Conservation (phyloP, 2,113 vertebrate species). For the Neolamprologus brichardi region DNA sequence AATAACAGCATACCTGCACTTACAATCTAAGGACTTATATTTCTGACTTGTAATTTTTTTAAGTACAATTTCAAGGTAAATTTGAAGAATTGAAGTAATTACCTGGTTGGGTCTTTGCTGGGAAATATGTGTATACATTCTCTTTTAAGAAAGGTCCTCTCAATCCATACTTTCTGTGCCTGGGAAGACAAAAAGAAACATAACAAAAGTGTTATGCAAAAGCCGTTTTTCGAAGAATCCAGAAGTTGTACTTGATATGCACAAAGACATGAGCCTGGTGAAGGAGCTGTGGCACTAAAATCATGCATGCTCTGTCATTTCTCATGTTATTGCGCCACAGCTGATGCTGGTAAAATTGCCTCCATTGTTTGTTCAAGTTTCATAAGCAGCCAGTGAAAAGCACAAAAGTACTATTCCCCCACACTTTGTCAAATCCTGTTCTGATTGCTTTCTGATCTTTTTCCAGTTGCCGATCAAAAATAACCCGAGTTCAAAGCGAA, state of each 20-base stretch:
- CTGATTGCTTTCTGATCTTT: conserved; percentile 27
- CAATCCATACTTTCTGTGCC: conserved; percentile 91
- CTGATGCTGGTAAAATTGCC: neutral
- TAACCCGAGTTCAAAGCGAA: conserved; percentile 37
- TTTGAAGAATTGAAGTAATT: neutral
- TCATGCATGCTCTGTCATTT: neutral
- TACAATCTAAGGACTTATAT: neutral
- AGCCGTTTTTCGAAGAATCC: neutral
- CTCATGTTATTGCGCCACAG: conserved; percentile 7
- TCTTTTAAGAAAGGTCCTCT: conserved; percentile 89
- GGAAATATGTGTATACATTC: conserved; percentile 88
- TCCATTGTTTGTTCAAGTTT: neutral
- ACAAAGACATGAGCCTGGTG: neutral
- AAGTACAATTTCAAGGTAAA: neutral
- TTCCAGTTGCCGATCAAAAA: conserved; percentile 40
- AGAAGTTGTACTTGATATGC: neutral
- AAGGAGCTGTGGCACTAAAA: neutral
- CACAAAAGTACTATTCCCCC: conserved; percentile 15
- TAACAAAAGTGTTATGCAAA: neutral
- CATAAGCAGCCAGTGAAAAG: conserved; percentile 20
- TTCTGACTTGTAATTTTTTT: neutral
- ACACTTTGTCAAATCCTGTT: conserved; percentile 7
- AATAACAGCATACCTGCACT: neutral
- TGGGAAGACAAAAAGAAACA: conserved; percentile 49
- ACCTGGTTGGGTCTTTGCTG: conserved; percentile 88